Percentiles rank a stretch among this genome's conserved stretches.
Evolutionary conservation across 92 coral and sea anemone genomes (phyloP).

Genomic region (Umimayanthus chanpuru): DNA sequence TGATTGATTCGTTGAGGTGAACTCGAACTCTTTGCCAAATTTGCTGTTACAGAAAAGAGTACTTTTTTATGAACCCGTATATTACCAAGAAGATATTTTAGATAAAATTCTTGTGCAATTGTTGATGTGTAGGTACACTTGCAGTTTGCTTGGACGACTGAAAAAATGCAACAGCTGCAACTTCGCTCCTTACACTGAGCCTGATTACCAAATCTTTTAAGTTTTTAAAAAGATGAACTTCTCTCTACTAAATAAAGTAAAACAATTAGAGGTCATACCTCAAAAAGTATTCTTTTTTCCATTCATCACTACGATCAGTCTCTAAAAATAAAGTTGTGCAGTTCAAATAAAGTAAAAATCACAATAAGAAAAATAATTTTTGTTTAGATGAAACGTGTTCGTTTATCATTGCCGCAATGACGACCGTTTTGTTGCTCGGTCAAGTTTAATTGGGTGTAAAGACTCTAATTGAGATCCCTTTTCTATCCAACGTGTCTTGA

Average conservation of each 20-base stretch:
- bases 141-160: too few relatives aligned
- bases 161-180: too few relatives aligned
- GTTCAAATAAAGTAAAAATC: neutral
- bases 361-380: neutral
- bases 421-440: neutral
- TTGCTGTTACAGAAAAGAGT: neutral
- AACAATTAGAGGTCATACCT: too few relatives aligned
- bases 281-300: too few relatives aligned
- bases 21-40: neutral
- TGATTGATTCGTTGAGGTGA: neutral
- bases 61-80: neutral
- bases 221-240: too few relatives aligned
- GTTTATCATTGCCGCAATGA: neutral
- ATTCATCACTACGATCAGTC: too few relatives aligned
- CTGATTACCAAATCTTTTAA: too few relatives aligned
- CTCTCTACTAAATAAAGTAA: too few relatives aligned
- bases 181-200: too few relatives aligned
- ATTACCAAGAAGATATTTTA: neutral
- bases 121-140: too few relatives aligned
- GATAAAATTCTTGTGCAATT: too few relatives aligned
- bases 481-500: neutral
- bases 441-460: neutral
- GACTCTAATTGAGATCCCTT: neutral
- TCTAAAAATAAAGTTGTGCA: too few relatives aligned
- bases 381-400: neutral